A percentile compares a stretch with the other conserved stretches of the same genome.
These are phyloP conservation scores for Psittacula echo DNA, from an alignment of 2,797 vertebrate species.

Conservation along the genomic window DNA sequence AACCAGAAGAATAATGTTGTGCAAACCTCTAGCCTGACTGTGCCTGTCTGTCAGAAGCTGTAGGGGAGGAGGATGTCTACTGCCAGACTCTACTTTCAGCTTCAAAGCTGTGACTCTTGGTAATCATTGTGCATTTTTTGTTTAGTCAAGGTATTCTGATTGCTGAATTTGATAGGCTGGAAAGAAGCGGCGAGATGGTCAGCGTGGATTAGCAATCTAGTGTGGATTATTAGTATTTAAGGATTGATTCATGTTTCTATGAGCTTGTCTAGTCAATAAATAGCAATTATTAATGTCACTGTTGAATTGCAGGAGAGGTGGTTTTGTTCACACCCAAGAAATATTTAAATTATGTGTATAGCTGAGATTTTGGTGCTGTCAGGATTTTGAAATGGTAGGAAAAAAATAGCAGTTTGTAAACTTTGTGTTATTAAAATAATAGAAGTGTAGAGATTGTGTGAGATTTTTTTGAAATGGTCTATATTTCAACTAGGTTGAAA, in stretches of 20 bases:
- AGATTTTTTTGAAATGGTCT: not conserved
- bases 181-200: not conserved
- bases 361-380: not conserved
- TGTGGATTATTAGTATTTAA: not conserved
- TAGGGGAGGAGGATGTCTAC: not conserved
- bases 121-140: not conserved
- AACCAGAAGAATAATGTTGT: not conserved
- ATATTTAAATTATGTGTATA: not conserved
- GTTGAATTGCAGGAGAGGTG: not conserved
- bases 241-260: not conserved
- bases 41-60: not conserved
- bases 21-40: not conserved
- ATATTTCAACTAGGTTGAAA: constrained; percentile 83
- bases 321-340: not conserved
- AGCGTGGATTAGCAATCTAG: not conserved
- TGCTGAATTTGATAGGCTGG: not conserved
- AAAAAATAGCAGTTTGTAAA: not conserved
- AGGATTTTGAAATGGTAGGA: not conserved
- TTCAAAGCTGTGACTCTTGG: not conserved
- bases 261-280: not conserved
- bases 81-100: not conserved
- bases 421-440: not conserved
- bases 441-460: not conserved
- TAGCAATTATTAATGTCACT: not conserved
- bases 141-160: not conserved